A percentile compares a stretch with the other conserved stretches of the same genome.
These are phyloP conservation scores for Podilymbus podiceps DNA, from an alignment of 2,113 vertebrate species.

Conservation along the genomic window DNA sequence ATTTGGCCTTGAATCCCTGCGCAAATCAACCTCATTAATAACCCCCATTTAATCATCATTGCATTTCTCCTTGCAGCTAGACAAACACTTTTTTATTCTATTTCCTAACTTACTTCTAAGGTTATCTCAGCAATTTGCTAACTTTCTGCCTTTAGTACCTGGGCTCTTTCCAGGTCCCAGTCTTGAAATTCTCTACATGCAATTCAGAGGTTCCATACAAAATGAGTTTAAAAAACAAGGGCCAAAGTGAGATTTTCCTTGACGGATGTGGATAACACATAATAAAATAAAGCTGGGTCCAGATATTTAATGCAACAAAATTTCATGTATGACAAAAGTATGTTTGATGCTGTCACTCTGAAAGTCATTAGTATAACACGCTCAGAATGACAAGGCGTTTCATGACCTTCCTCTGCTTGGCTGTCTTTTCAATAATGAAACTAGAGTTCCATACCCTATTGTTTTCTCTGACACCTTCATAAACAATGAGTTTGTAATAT, in stretches of 20 bases:
- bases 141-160: not conserved
- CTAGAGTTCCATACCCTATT: not conserved
- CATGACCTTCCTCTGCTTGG: not conserved
- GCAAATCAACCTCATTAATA: not conserved
- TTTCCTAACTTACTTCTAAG: not conserved
- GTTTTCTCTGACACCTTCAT: not conserved
- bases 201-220: not conserved
- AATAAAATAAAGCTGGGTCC: not conserved
- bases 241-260: not conserved
- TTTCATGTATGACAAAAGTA: not conserved
- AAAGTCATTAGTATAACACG: not conserved
- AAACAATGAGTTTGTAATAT: not conserved
- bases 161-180: not conserved
- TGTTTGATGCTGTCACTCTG: not conserved
- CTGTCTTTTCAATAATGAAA: not conserved
- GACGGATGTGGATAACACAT: fast-evolving
- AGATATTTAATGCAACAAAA: not conserved
- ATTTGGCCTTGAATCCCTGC: not conserved
- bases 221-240: not conserved
- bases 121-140: not conserved
- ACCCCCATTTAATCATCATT: not conserved
- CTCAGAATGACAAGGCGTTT: not conserved
- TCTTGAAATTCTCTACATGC: not conserved
- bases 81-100: not conserved
- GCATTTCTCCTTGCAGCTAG: not conserved